phyloP scores from a whole-genome alignment of 2,888 invertebrate species.

The Hydropsyche betteni region DNA sequence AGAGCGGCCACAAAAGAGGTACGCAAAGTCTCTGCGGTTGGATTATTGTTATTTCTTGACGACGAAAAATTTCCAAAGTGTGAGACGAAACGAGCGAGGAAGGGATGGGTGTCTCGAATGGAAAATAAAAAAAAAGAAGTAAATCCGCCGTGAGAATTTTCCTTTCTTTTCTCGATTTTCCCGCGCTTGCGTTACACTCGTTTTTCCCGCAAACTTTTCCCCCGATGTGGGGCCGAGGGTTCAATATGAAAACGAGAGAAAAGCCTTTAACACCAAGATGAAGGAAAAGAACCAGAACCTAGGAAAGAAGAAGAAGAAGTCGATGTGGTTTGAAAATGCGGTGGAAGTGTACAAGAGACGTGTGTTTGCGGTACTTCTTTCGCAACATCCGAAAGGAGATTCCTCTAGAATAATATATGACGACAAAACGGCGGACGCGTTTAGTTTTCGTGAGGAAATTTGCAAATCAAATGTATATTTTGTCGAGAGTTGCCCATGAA shows the following conservation, averaged over 20 bases:
- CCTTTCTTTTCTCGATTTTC: constrained; percentile 28
- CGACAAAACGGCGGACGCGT: constrained; percentile 33
- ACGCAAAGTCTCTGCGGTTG: constrained; percentile 39
- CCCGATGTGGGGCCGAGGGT: constrained; percentile 28
- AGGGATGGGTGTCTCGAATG: background rate
- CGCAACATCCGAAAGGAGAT: background rate
- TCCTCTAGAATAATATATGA: constrained; percentile 19
- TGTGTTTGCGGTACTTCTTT: background rate
- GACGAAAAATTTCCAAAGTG: constrained; percentile 3
- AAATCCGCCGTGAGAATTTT: constrained; percentile 45
- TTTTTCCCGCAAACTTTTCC: constrained; percentile 43
- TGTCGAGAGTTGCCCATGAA: background rate
- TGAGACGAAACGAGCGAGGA: background rate
- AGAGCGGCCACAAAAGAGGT: constrained; percentile 36
- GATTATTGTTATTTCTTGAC: constrained; percentile 46
- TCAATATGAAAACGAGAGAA: constrained; percentile 45
- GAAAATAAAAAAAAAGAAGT: constrained; percentile 32
- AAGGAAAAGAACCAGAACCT: background rate
- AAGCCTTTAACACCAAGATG: constrained; percentile 39
- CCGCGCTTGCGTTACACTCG: constrained; percentile 34
- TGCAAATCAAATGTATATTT: constrained; percentile 24
- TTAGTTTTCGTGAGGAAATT: constrained; percentile 23
- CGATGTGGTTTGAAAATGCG: too few species aligned
- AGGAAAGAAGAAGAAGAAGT: background rate
- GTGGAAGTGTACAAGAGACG: too few species aligned